Evolutionary conservation across 2,888 invertebrate species (phyloP).

Genomic region (Lissocephala sabroskyi): DNA sequence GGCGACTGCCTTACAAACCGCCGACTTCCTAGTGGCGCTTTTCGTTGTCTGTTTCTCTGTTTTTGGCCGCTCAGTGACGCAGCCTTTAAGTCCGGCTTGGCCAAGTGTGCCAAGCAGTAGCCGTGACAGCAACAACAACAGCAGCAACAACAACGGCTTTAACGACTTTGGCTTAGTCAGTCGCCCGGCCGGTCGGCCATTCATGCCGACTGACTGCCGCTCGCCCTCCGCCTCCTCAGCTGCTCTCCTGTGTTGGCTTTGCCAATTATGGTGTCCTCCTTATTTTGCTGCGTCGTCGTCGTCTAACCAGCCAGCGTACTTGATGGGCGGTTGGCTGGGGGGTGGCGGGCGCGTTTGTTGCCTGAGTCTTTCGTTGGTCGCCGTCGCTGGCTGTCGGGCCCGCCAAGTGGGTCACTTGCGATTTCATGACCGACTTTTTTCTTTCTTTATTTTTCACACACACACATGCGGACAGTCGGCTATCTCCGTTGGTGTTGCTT

Average conservation of each 20-base stretch:
- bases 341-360: constrained; percentile 49
- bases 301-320: too few relatives aligned
- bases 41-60: too few relatives aligned
- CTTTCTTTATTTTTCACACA: constrained; percentile 9
- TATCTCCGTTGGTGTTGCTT: neutral
- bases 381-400: constrained; percentile 37
- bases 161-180: constrained; percentile 5
- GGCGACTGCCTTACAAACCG: constrained; percentile 35
- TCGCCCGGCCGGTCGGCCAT: constrained; percentile 27
- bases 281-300: constrained; percentile 52
- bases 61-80: constrained; percentile 63
- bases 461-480: constrained; percentile 7
- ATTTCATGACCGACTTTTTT: constrained; percentile 72
- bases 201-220: constrained; percentile 32
- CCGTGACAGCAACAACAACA: constrained; percentile 18
- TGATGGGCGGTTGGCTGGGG: constrained; percentile 19
- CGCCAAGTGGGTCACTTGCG: constrained; percentile 71
- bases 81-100: constrained; percentile 50
- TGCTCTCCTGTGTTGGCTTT: constrained; percentile 38
- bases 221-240: too few relatives aligned
- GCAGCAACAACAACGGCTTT: constrained; percentile 15
- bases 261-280: constrained; percentile 66
- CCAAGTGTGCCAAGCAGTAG: constrained; percentile 36
- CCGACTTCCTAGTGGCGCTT: constrained; percentile 24
- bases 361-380: constrained; percentile 55